Percentiles rank a stretch among this genome's conserved stretches.
These are phyloP conservation scores for Anolis apletophallus DNA, from an alignment of 2,797 vertebrate genomes.

Conservation along the genomic window DNA sequence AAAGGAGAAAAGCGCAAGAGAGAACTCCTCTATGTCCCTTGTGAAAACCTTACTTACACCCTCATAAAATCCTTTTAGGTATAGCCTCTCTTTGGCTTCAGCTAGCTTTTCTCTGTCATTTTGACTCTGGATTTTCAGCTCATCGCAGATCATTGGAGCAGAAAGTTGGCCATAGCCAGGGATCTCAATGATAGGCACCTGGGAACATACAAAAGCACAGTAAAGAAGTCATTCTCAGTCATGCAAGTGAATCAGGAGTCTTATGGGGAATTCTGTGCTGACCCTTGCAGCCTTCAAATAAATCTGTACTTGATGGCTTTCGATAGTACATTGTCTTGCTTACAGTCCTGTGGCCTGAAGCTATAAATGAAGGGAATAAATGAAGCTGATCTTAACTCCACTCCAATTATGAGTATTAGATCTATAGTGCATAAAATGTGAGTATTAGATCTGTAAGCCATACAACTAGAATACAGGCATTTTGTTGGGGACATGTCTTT, in stretches of 20 bases:
- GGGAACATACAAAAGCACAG: slow-evolving; percentile 25
- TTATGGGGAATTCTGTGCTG: not conserved
- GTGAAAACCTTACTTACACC: slow-evolving; percentile 85
- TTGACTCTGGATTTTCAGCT: slow-evolving; percentile 97
- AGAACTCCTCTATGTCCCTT: not conserved
- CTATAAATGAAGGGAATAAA: too few relatives aligned
- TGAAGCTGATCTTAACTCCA: not conserved
- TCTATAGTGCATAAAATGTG: not conserved
- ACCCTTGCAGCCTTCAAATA: not conserved
- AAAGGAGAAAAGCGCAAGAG: not conserved
- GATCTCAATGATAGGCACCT: slow-evolving; percentile 95
- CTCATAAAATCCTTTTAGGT: slow-evolving; percentile 97
- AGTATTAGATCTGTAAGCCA: not conserved
- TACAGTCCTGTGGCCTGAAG: not conserved
- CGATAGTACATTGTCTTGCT: not conserved
- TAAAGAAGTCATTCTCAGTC: slow-evolving; percentile 14
- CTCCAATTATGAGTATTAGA: not conserved
- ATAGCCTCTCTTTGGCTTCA: slow-evolving; percentile 95
- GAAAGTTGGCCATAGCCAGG: slow-evolving; percentile 93
- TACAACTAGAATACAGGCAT: not conserved
- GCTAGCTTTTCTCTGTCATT: slow-evolving; percentile 95
- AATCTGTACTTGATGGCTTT: not conserved
- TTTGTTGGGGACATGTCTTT: not conserved
- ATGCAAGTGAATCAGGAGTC: not conserved
- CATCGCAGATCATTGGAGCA: slow-evolving; percentile 89